Conservation (phyloP, 2,797 vertebrate genomes). For the Saxicola maurus region DNA sequence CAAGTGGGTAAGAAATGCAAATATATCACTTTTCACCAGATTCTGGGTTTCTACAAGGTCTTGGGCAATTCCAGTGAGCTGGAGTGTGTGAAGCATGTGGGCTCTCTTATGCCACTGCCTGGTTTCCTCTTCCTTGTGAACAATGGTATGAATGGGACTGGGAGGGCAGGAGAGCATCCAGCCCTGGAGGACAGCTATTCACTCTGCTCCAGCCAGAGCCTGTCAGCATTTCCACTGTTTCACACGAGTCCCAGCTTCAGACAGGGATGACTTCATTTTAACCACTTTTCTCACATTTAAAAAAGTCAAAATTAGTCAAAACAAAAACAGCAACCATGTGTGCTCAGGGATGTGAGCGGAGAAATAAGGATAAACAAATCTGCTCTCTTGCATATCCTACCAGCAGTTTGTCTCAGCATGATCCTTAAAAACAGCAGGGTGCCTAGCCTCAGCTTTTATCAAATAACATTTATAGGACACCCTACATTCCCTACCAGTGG, state of each 20-base stretch:
- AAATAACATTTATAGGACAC: slow-evolving; percentile 44
- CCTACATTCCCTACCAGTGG: neutral
- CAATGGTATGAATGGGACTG: neutral
- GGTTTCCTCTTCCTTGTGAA: neutral
- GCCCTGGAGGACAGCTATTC: neutral
- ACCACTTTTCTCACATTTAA: slow-evolving; percentile 63
- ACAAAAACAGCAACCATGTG: slow-evolving; percentile 66
- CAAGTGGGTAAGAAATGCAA: neutral
- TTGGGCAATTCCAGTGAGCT: neutral
- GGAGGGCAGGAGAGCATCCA: neutral
- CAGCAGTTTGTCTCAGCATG: slow-evolving; percentile 21
- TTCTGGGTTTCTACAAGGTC: neutral
- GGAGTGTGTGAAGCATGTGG: neutral
- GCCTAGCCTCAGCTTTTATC: slow-evolving; percentile 32
- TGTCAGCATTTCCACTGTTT: slow-evolving; percentile 56
- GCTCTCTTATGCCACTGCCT: neutral
- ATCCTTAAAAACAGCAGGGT: slow-evolving; percentile 50
- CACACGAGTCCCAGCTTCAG: slow-evolving; percentile 28
- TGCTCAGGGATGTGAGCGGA: slow-evolving; percentile 51
- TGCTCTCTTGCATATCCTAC: slow-evolving; percentile 35
- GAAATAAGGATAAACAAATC: slow-evolving; percentile 56
- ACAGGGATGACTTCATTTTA: slow-evolving; percentile 55
- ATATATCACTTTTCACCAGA: neutral
- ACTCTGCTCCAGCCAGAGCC: neutral
- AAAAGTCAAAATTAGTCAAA: slow-evolving; percentile 65